Conservation (phyloP, 2,113 vertebrate genomes). For the Isichthys henryi region DNA sequence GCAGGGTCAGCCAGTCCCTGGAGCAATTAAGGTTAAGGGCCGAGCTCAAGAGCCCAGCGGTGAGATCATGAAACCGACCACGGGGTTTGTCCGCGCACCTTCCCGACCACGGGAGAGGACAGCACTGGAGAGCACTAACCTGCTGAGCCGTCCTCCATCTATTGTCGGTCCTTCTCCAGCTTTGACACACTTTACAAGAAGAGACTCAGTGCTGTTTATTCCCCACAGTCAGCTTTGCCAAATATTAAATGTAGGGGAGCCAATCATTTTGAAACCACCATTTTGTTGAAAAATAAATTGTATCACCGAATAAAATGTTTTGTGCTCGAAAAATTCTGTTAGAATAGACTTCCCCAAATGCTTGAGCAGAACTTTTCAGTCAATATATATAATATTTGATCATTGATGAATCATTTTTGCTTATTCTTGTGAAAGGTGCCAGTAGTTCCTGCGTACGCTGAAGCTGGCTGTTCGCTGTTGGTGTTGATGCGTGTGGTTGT, state of each 20-base stretch:
- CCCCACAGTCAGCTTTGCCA: not conserved
- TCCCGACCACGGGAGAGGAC: not conserved
- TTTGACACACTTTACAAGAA: not conserved
- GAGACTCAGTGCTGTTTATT: not conserved
- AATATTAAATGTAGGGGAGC: not conserved
- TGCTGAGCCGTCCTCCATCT: not conserved
- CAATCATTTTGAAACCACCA: not conserved
- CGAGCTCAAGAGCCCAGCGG: not conserved
- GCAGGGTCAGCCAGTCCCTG: not conserved
- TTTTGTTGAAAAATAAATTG: not conserved
- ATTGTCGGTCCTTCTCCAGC: not conserved
- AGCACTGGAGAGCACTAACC: not conserved
- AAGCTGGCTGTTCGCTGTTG: not conserved
- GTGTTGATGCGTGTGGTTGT: not conserved
- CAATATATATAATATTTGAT: not conserved
- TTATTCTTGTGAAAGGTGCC: not conserved
- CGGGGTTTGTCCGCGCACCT: not conserved
- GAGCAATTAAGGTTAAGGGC: not conserved
- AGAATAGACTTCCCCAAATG: not conserved
- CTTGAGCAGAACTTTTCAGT: not conserved
- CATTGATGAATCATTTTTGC: not conserved
- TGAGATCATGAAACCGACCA: not conserved
- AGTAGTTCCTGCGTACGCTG: not conserved
- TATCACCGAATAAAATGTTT: not conserved
- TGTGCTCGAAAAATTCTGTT: not conserved